Evolutionary conservation across 2,888 invertebrate species (phyloP), one percentile per base, ranked within the genome.

Genomic region (Platycnemis pennipes): DNA sequence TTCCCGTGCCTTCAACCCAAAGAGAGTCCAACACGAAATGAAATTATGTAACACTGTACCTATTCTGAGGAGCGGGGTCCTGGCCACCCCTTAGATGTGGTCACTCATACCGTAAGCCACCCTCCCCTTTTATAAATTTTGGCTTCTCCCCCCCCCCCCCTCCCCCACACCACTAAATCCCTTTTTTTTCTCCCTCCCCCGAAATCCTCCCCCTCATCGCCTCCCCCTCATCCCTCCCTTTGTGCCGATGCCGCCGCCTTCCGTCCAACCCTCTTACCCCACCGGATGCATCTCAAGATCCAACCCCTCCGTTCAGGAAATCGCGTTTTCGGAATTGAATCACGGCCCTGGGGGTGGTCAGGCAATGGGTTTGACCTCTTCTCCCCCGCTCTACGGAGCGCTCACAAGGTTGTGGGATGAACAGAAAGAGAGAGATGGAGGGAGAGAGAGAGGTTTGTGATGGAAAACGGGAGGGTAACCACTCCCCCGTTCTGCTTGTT

Each of bases 301-400:
- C 86, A 42, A 44, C 86, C 88, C 31, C 22, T 89, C 53, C 49
- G 42, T 42, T 42, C 44, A n/a, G 91, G 91, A 91, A 91, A 91
- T 91, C 91, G 91, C 44, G 91, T 91, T 91, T 91, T 56, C 44
- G 42, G 63, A 91, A 91, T 91, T 91, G 91, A 91, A 91, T 91
- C 91, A 91, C 69, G 91, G 22, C 44, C 91, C 91, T 69, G 19
- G 56, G 91, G 91, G 42, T 91, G 91, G 91, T 63, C 91, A 63
- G 63, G 56, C 91, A 63, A 56, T 63, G 91, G 63, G 91, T 56
- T 91, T 91, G 91, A 91, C 91, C 91, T 44, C 87, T 11, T 37
- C 77, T 37, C 26, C 16, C 49, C 49, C 16, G 63, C 77, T 16
- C 37, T 16, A 37, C 77, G 37, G 37, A 16, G 37, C 77, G 77